Evolutionary conservation across 2,888 invertebrate genomes (phyloP).

Genomic region (Acleris laterana): DNA sequence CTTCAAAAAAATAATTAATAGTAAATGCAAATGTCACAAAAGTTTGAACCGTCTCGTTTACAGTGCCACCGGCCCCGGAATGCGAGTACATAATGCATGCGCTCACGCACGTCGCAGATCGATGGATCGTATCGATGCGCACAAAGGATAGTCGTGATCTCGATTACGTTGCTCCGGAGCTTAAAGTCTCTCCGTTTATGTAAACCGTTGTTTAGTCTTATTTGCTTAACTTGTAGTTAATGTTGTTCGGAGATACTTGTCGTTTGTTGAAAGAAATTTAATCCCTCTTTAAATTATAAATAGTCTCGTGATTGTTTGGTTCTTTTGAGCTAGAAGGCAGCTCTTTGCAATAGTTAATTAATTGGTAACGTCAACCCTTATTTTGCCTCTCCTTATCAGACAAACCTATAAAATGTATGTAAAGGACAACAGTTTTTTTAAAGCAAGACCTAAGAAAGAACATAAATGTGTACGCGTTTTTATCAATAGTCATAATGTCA

Average conservation of each 20-base stretch:
- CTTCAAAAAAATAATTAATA: not conserved
- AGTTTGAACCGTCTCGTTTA: not conserved
- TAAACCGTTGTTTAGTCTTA: constrained; percentile 58
- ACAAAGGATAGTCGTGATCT: constrained; percentile 81
- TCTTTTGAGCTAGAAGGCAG: not conserved
- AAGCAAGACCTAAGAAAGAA: too few relatives aligned
- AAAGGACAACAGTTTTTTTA: too few relatives aligned
- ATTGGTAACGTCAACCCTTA: too few relatives aligned
- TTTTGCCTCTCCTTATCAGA: too few relatives aligned
- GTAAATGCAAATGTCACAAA: not conserved
- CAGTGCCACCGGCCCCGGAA: constrained; percentile 51
- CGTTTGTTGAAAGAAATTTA: constrained; percentile 16
- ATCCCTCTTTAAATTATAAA: constrained; percentile 5
- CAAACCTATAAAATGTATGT: too few relatives aligned
- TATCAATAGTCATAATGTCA: too few relatives aligned
- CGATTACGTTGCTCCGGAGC: constrained; percentile 61
- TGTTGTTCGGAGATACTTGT: constrained; percentile 5
- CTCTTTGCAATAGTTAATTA: too few relatives aligned
- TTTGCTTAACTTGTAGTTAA: constrained; percentile 5
- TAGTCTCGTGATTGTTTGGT: not conserved
- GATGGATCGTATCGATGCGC: constrained; percentile 79
- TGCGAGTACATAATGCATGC: constrained; percentile 78
- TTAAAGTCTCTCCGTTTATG: constrained; percentile 71
- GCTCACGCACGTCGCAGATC: constrained; percentile 76
- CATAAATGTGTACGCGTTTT: too few relatives aligned